Evolutionary conservation across 2,797 vertebrate species (phyloP), one percentile per base, ranked within the genome.

Genomic region (Onychomys torridus): DNA sequence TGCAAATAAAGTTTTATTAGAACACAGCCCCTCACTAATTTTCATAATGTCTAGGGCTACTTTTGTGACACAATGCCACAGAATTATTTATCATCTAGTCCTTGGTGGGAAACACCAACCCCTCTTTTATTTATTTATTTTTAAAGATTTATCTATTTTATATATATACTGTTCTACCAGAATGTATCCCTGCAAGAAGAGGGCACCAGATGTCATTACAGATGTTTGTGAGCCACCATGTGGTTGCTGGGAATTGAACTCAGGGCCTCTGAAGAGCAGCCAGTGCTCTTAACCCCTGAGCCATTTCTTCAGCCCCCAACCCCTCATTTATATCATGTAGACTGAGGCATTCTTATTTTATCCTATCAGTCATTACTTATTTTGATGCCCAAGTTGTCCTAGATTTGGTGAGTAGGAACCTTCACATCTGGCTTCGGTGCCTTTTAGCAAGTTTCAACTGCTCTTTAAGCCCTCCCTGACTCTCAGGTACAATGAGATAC

Each of bases 1-100:
- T 57, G 65, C 84, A 67, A 63, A 85, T 85, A 63, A 85, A 93
- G 65, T 59, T 87, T 93, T 90, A 78, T 61, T 91, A 67, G 40
- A 79, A 79, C 40, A 86, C 34, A 63, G 52, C 4, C 27, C 52
- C 4, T 9, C 63, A 8, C 21, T 78, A 4, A 27, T 73, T 73
- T 73, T 29, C 49, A 27, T 52, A 49, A 12, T 73, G 14, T 88
- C 49, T 57, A 25, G n/a, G n/a, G n/a, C 14, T 32, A 37, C 49
- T 49, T 71, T 78, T 71, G 29, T 77, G 59, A 29, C 43, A 77
- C 49, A 46, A 7, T 5, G 16, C 11, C 25, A 32, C 3, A 40
- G 34, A 59, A 49, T 59, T 34, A 89, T 67, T 84, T 84, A 81
- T 73, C 52, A 73, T 82, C 37, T n/a, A 43, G 40, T 61, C 27